Percentiles rank a stretch among this genome's conserved stretches.
Conservation (phyloP, 1,140 invertebrate species). For the Delia radicum region DNA sequence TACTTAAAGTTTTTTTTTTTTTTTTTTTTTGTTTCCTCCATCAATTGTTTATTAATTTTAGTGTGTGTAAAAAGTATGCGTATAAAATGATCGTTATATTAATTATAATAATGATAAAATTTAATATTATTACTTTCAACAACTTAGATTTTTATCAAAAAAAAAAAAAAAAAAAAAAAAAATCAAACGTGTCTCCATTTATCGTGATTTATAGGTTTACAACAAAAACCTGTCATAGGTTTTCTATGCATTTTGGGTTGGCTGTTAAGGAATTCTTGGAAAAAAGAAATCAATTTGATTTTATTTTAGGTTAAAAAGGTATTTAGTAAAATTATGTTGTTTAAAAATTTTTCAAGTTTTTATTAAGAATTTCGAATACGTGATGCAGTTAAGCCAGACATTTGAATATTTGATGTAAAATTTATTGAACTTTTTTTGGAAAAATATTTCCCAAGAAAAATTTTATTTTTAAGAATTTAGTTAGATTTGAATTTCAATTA, state of each 20-base stretch:
- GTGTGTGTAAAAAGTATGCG: too few relatives aligned
- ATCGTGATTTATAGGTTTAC: neutral
- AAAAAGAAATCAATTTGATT: neutral
- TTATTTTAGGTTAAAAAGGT: neutral
- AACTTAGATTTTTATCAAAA: neutral
- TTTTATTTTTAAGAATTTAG: too few relatives aligned
- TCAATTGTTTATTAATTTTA: too few relatives aligned
- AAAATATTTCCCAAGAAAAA: too few relatives aligned
- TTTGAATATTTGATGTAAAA: too few relatives aligned
- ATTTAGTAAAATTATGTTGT: neutral
- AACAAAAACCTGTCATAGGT: neutral
- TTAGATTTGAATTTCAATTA: too few relatives aligned
- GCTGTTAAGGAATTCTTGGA: neutral
- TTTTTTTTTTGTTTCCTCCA: too few relatives aligned
- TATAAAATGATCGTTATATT: neutral
- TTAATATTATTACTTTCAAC: neutral
- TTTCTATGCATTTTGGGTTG: neutral
- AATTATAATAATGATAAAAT: neutral
- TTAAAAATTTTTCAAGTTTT: neutral
- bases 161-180: too few relatives aligned
- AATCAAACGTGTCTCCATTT: neutral
- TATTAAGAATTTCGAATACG: too few relatives aligned
- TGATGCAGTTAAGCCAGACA: too few relatives aligned
- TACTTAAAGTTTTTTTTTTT: too few relatives aligned
- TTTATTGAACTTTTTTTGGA: too few relatives aligned